A percentile compares a stretch with the other conserved stretches of the same genome.
phyloP scores from a whole-genome alignment of 2,113 vertebrate species.

The Otocyon megalotis region DNA sequence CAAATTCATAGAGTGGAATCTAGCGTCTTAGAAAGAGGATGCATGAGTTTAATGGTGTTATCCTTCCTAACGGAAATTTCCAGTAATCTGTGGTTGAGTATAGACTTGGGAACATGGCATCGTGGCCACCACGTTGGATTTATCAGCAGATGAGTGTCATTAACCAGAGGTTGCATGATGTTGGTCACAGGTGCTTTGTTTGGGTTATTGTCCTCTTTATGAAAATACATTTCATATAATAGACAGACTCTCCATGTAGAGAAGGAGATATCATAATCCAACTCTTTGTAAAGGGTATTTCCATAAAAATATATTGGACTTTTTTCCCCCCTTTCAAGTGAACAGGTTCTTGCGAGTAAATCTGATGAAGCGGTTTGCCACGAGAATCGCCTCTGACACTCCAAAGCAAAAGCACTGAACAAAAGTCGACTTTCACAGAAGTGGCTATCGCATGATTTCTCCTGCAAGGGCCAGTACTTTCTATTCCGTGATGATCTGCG shows the following conservation, averaged over 20 bases:
- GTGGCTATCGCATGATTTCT: conserved; percentile 59
- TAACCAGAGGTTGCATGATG: conserved; percentile 43
- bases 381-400: conserved; percentile 62
- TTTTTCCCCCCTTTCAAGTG: conserved; percentile 42
- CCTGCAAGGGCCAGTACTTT: conserved; percentile 28
- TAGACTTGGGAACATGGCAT: background rate
- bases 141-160: background rate
- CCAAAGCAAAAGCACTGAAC: conserved; percentile 64
- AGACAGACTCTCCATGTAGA: conserved; percentile 31
- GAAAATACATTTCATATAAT: conserved; percentile 52
- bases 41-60: conserved; percentile 52
- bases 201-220: conserved; percentile 38
- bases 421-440: conserved; percentile 64
- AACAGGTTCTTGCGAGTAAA: conserved; percentile 45
- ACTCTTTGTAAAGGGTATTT: conserved; percentile 53
- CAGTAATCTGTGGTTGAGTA: conserved; percentile 35
- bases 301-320: background rate
- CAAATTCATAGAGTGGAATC: conserved; percentile 69
- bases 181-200: background rate
- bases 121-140: background rate
- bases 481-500: conserved; percentile 70
- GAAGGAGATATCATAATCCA: conserved; percentile 41
- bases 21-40: conserved; percentile 40
- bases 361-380: conserved; percentile 54
- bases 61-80: conserved; percentile 56